phyloP scores from a whole-genome alignment of 35 echinoderm and acorn worm species.

The Apostichopus parvimensis region DNA sequence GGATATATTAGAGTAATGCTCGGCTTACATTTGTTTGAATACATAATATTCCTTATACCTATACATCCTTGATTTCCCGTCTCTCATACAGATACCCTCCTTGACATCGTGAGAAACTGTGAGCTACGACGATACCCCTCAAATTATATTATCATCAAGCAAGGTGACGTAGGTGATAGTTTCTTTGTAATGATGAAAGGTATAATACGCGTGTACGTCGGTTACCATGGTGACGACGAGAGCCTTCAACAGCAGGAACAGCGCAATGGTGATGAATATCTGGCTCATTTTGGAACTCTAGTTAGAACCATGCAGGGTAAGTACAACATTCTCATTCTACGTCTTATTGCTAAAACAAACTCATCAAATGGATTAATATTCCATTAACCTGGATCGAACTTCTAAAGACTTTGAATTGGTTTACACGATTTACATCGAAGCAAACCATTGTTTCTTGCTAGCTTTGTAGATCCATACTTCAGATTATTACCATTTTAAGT shows the following conservation, averaged over 20 bases:
- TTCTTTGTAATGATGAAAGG: conserved; percentile 2
- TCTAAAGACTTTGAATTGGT: no score
- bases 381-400: neutral
- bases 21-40: no score
- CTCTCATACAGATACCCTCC: conserved; percentile 28
- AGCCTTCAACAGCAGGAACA: neutral
- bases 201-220: neutral
- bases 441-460: no score
- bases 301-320: neutral
- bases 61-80: no score
- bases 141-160: conserved; percentile 69
- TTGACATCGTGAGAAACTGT: conserved; percentile 65
- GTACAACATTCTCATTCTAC: neutral
- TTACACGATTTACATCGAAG: no score
- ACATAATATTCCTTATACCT: no score
- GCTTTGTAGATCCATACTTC: no score
- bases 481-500: no score
- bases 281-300: neutral
- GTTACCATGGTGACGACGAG: neutral
- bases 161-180: conserved; percentile 69
- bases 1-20: no score
- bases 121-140: conserved; percentile 52
- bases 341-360: neutral
- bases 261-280: neutral
- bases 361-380: neutral